These are phyloP conservation scores for Trachelus troglodyta DNA, from an alignment of 2,888 invertebrate species.

Conservation along the genomic window DNA sequence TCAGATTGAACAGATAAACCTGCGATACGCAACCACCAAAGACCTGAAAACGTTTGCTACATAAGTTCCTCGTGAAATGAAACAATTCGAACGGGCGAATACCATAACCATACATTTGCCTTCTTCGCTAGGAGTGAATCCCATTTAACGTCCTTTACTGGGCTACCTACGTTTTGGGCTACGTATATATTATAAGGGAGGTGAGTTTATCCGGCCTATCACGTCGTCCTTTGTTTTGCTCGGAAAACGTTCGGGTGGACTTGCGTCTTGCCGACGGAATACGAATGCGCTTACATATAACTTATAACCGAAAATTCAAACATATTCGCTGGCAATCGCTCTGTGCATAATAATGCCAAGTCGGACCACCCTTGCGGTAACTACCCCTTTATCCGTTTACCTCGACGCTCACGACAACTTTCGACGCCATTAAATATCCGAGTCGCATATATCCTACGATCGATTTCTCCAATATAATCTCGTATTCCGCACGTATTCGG, in stretches of 20 bases:
- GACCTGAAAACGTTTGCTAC: conserved; percentile 31
- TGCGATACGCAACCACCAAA: conserved; percentile 36
- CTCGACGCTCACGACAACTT: too few relatives aligned
- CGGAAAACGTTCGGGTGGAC: conserved; percentile 26
- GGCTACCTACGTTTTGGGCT: conserved; percentile 19
- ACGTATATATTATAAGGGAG: conserved; percentile 13
- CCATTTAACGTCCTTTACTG: conserved; percentile 26
- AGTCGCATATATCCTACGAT: too few relatives aligned
- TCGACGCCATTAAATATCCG: too few relatives aligned
- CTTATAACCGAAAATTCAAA: conserved; percentile 33
- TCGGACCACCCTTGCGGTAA: conserved; percentile 4
- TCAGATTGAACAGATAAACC: conserved; percentile 27
- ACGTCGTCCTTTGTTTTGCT: conserved; percentile 37
- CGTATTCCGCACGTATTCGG: too few relatives aligned
- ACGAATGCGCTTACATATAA: conserved; percentile 35
- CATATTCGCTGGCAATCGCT: conserved; percentile 39
- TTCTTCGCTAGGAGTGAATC: conserved; percentile 29
- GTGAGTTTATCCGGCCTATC: not conserved
- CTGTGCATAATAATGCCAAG: conserved; percentile 41
- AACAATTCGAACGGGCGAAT: conserved; percentile 31
- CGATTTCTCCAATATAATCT: too few relatives aligned
- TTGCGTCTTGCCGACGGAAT: conserved; percentile 31
- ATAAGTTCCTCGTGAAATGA: conserved; percentile 30
- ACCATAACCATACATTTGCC: conserved; percentile 40
- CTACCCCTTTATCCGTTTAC: too few relatives aligned